These are phyloP conservation scores for Hesperia comma DNA, from an alignment of 2,888 invertebrate genomes.

Conservation along the genomic window DNA sequence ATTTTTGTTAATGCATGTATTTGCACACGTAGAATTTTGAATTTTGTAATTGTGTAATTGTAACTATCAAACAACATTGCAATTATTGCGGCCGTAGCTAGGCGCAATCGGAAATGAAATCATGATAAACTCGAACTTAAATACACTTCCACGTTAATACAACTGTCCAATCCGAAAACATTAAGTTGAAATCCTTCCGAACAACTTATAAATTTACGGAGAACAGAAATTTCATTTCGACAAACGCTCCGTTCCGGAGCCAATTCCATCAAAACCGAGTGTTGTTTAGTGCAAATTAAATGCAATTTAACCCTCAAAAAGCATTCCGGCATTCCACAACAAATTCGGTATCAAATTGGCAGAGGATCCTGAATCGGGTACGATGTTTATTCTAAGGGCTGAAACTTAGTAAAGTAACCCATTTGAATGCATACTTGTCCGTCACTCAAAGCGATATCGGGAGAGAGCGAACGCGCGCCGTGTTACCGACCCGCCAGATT, in stretches of 20 bases:
- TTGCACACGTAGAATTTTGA: too few relatives aligned
- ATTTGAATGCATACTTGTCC: slow-evolving; percentile 90
- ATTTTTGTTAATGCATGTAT: too few relatives aligned
- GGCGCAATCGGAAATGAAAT: slow-evolving; percentile 33
- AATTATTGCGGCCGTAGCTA: slow-evolving; percentile 10
- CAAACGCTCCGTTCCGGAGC: slow-evolving; percentile 44
- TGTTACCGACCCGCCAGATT: slow-evolving; percentile 60
- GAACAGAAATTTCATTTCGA: slow-evolving; percentile 42
- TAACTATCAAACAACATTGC: too few relatives aligned
- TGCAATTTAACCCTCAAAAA: slow-evolving; percentile 80
- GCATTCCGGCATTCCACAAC: slow-evolving; percentile 80
- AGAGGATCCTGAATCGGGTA: slow-evolving; percentile 64
- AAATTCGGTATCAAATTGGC: slow-evolving; percentile 81
- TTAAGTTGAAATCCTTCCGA: slow-evolving; percentile 25
- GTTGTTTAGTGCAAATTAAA: slow-evolving; percentile 82
- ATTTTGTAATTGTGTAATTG: too few relatives aligned
- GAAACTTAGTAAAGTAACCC: slow-evolving; percentile 85
- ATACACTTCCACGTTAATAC: slow-evolving; percentile 24
- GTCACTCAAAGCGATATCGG: slow-evolving; percentile 88
- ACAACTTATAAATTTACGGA: slow-evolving; percentile 39
- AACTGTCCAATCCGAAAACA: slow-evolving; percentile 23
- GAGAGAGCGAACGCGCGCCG: slow-evolving; percentile 68
- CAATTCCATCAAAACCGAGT: slow-evolving; percentile 65
- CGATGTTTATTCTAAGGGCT: slow-evolving; percentile 74
- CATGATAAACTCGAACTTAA: slow-evolving; percentile 23